phyloP scores from a whole-genome alignment of 2,113 vertebrate genomes.

The Promerops cafer region DNA sequence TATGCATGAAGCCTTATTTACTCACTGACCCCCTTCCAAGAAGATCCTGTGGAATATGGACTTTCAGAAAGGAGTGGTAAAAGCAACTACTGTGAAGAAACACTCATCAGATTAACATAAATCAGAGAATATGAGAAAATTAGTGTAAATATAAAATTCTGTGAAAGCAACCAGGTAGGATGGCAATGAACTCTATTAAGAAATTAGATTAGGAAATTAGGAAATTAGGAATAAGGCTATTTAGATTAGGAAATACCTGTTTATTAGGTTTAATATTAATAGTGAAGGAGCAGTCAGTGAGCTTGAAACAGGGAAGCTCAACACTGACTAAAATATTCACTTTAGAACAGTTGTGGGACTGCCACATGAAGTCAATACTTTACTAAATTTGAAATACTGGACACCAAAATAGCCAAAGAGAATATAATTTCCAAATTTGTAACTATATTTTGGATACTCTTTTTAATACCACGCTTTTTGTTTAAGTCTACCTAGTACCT shows the following conservation, averaged over 20 bases:
- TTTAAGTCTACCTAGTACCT: neutral
- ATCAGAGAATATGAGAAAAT: neutral
- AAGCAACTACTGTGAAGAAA: neutral
- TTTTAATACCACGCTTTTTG: neutral
- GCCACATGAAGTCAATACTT: neutral
- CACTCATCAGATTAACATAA: neutral
- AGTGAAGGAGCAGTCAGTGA: neutral
- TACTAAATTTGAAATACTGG: neutral
- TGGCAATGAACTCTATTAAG: neutral
- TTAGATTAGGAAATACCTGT: neutral
- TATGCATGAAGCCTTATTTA: neutral
- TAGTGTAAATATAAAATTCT: neutral
- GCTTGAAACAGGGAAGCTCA: neutral
- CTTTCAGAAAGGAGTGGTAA: neutral
- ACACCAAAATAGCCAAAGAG: neutral
- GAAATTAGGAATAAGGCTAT: neutral
- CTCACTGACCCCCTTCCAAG: neutral
- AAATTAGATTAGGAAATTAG: neutral
- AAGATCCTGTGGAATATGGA: neutral
- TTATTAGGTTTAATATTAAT: neutral
- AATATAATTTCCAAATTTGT: neutral
- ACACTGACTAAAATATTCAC: neutral
- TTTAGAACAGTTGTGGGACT: neutral
- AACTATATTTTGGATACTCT: neutral
- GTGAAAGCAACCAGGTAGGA: neutral